A percentile compares a stretch with the other conserved stretches of the same genome.
These are phyloP conservation scores for Pandemis heparana DNA, from an alignment of 2,888 invertebrate genomes.

Conservation along the genomic window DNA sequence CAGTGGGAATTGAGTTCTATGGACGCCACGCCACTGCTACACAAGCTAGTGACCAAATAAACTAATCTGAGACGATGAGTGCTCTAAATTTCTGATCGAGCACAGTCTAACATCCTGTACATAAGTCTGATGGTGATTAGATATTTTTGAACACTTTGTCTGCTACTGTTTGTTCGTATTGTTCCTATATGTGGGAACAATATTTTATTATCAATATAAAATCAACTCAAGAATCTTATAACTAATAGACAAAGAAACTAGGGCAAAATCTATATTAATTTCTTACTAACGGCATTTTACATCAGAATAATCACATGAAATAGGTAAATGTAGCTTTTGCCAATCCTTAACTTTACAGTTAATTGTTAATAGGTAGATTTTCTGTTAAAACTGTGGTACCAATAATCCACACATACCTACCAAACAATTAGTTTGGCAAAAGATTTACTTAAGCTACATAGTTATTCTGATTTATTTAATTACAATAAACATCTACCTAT, in stretches of 20 bases:
- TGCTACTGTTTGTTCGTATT: too few relatives aligned
- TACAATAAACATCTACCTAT: background rate
- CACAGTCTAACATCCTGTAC: too few relatives aligned
- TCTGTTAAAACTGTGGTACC: too few relatives aligned
- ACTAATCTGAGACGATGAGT: too few relatives aligned
- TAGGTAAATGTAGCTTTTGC: background rate
- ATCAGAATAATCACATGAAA: background rate
- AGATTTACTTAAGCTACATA: background rate
- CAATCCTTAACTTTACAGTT: background rate
- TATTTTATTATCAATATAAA: too few relatives aligned
- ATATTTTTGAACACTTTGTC: too few relatives aligned
- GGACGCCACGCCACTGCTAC: too few relatives aligned
- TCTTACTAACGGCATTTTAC: background rate
- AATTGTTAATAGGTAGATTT: background rate
- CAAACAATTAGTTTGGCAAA: background rate
- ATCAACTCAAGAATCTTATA: background rate
- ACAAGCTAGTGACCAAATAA: too few relatives aligned
- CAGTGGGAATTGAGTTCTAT: too few relatives aligned
- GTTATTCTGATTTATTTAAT: background rate
- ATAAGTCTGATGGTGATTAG: too few relatives aligned
- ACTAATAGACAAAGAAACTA: background rate
- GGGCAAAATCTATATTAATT: background rate
- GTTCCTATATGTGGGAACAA: too few relatives aligned
- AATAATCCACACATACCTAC: background rate
- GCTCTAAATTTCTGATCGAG: too few relatives aligned